These are phyloP conservation scores for Catharus fuscescens DNA, from an alignment of 2,113 vertebrate genomes.

Conservation along the genomic window DNA sequence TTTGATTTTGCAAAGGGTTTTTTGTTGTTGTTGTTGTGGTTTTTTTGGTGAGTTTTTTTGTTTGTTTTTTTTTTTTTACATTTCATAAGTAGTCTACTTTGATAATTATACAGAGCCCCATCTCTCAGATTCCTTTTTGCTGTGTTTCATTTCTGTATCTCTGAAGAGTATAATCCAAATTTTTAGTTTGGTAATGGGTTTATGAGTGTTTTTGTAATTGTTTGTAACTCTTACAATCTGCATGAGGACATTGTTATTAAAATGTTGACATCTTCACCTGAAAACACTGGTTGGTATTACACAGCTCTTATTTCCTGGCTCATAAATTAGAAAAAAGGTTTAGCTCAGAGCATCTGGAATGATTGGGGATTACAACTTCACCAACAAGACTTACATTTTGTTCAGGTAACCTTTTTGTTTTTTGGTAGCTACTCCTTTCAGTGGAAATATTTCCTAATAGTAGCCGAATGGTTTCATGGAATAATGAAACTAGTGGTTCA, in stretches of 20 bases:
- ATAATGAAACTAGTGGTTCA: not conserved
- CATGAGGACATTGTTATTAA: not conserved
- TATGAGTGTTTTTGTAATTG: not conserved
- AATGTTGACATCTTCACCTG: not conserved
- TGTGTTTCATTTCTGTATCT: not conserved
- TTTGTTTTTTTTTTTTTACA: not conserved
- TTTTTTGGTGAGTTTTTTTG: too few relatives aligned
- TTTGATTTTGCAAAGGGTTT: not conserved
- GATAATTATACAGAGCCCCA: not conserved
- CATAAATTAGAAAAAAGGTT: not conserved
- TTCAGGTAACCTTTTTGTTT: not conserved
- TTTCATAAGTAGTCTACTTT: not conserved
- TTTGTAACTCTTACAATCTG: not conserved
- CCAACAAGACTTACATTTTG: fast-evolving
- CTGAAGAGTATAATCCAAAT: not conserved
- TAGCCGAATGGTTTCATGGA: not conserved
- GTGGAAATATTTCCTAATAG: not conserved
- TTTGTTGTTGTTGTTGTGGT: too few relatives aligned
- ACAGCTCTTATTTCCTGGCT: not conserved
- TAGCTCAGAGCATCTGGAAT: not conserved
- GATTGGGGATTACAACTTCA: not conserved
- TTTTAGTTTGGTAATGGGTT: not conserved
- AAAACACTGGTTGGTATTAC: not conserved
- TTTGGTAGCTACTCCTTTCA: not conserved
- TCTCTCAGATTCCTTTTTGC: not conserved